phyloP scores from a whole-genome alignment of 2,888 invertebrate genomes.

The Phortica okadai region DNA sequence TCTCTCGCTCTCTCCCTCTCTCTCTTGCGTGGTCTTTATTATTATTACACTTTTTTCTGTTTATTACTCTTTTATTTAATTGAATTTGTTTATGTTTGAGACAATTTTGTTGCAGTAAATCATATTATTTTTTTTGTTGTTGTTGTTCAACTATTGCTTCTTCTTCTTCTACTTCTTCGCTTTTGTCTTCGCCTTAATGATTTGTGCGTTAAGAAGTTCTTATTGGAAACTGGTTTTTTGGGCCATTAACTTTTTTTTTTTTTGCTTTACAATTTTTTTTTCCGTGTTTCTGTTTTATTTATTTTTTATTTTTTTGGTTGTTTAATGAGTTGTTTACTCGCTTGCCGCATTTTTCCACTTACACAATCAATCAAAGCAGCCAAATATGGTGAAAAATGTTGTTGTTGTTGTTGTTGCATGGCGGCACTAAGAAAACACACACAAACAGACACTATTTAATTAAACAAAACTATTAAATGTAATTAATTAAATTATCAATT shows the following conservation, averaged over 20 bases:
- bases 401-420: neutral
- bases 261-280: neutral
- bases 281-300: neutral
- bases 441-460: constrained; percentile 29
- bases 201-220: neutral
- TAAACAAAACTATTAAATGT: constrained; percentile 65
- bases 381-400: constrained; percentile 5
- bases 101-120: no score
- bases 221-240: neutral
- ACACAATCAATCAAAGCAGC: constrained; percentile 19
- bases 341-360: neutral
- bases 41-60: no score
- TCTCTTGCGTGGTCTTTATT: no score
- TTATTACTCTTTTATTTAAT: no score
- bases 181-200: neutral
- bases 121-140: no score
- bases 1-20: neutral
- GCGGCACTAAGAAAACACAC: neutral
- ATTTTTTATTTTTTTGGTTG: neutral
- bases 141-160: no score
- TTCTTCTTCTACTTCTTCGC: no score
- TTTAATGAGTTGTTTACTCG: neutral
- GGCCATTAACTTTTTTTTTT: neutral
- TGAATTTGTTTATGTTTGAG: no score
- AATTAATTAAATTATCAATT: constrained; percentile 70